Conservation (phyloP, 2,888 invertebrate species). For the Nemotelus nigrinus region DNA sequence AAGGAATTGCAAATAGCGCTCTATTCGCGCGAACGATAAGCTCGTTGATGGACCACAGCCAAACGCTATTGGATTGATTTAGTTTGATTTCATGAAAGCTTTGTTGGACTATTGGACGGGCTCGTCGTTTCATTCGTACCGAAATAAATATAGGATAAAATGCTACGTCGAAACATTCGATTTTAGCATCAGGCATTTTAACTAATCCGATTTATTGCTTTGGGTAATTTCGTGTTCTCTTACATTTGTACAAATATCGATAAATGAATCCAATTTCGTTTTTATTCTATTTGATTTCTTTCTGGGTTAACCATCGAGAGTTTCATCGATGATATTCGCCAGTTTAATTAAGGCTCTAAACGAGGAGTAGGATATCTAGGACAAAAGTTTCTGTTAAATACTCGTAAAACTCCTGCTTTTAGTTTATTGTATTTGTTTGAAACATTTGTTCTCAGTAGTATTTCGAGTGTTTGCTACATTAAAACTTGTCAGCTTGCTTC, state of each 20-base stretch:
- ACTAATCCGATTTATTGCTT: constrained; percentile 11
- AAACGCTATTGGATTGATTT: constrained; percentile 31
- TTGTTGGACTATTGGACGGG: constrained; percentile 28
- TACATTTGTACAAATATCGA: neutral
- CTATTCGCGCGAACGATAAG: constrained; percentile 26
- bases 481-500: no score
- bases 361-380: no score
- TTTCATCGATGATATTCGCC: neutral
- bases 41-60: constrained; percentile 8
- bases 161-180: neutral
- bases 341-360: no score
- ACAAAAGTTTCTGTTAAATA: no score
- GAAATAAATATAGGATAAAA: constrained; percentile 11
- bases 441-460: no score
- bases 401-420: no score
- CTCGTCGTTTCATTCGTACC: neutral
- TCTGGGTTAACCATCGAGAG: constrained; percentile 4
- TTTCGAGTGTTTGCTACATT: no score
- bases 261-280: neutral
- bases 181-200: neutral
- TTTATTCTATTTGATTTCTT: neutral
- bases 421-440: no score
- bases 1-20: neutral
- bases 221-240: neutral
- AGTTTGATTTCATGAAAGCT: constrained; percentile 25